Base-by-base conservation (phyloP, 1,140 invertebrate species). In the Nephotettix cincticeps region DNA sequence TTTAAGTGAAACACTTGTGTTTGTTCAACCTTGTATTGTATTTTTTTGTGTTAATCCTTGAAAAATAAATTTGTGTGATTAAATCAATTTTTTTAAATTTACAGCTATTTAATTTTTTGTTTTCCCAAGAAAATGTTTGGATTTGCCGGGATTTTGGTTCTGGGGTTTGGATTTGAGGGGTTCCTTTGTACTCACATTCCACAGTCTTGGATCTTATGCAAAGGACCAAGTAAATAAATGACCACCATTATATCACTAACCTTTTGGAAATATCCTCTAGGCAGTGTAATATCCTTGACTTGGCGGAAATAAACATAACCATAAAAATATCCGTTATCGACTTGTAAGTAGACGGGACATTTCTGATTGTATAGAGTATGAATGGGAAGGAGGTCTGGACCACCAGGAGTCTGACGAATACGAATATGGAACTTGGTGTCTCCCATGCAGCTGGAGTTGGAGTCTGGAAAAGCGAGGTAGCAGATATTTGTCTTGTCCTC, bases 221-320 rank as follows among this genome's bases (percentile, higher is more conserved):
- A n/a, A 36, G 32, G 32, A 36, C 32, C 32, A 36, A 36, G 32
- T 36, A 6, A 36, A 6, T 36, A 36, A 36, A 36, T 6, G 32
- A 4, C 32, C 32, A 36, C n/a, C 32, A 36, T 4, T 36, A 36
- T 36, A 36, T 36, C 32, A 72, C 43, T 29, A n/a, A 93, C 92
- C 85, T 99, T 99, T 83, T 99, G 98, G 84, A 99, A 99, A 83
- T 99, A 99, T 67, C 98, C 98, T 78, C 98, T 87, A 40, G 96
- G 92, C 75, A 99, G 85, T 51, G 91, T 88, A 23, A 92, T 86
- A 84, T 99, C 97, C 81, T 97, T 97, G 28, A 97, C 96, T 87
- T 99, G 97, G 73, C 98, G 87, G 82, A 99, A 99, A 83, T 98
- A 99, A 9, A 99, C 97, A 85, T 94, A 99, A 58, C 97, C 98